Percentiles rank a stretch among this genome's conserved stretches.
Evolutionary conservation across 2,113 vertebrate genomes (phyloP).

Genomic region (Pteropus alecto): DNA sequence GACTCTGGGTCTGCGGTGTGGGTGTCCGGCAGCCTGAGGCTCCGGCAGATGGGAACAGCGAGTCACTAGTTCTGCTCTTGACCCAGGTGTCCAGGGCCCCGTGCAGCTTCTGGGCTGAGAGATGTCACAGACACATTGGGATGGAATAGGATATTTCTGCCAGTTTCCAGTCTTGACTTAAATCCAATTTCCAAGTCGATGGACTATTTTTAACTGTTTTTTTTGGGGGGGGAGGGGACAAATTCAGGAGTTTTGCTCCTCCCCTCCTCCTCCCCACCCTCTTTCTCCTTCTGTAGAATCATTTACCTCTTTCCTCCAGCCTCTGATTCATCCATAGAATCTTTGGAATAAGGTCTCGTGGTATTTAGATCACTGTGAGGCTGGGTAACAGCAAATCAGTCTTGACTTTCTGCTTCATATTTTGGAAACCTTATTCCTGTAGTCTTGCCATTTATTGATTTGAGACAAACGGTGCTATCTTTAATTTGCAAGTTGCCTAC

Average conservation of each 20-base stretch:
- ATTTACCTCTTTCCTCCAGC: not conserved
- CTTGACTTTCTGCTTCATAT: conserved; percentile 9
- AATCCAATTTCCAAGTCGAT: not conserved
- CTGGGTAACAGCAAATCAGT: not conserved
- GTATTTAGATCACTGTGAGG: not conserved
- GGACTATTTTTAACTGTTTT: not conserved
- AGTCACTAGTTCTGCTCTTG: not conserved
- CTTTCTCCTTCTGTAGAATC: not conserved
- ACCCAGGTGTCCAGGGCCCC: not conserved
- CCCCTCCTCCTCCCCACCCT: not conserved
- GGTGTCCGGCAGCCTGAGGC: rapidly evolving
- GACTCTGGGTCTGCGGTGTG: not conserved
- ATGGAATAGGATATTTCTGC: not conserved
- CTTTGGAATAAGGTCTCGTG: not conserved
- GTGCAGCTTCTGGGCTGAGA: not conserved
- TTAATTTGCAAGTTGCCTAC: not conserved
- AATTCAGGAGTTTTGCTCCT: not conserved
- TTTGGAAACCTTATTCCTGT: not conserved
- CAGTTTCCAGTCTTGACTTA: not conserved
- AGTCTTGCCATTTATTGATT: not conserved
- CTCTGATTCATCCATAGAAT: not conserved
- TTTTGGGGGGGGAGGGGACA: not conserved
- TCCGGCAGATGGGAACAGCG: not conserved
- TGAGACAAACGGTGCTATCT: not conserved
- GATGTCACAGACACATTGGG: not conserved